These are phyloP conservation scores for Troides oblongomaculatus DNA, from an alignment of 2,888 invertebrate genomes.

Conservation along the genomic window DNA sequence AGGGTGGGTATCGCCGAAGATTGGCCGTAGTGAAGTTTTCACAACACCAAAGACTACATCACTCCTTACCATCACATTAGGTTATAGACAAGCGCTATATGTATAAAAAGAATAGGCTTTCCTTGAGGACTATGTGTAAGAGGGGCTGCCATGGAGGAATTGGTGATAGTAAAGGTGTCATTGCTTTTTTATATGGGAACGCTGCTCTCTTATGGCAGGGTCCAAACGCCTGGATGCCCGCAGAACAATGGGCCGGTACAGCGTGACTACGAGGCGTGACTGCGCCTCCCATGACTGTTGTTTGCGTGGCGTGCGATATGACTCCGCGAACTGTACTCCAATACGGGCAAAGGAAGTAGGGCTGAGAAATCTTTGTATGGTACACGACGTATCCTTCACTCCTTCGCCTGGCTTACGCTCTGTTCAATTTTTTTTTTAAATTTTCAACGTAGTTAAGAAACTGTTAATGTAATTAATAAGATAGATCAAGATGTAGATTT, in stretches of 20 bases:
- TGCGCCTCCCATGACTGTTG: conserved; percentile 42
- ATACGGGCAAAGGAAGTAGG: conserved; percentile 11
- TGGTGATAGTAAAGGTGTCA: not conserved
- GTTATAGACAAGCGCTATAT: too few relatives aligned
- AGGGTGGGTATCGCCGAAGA: too few relatives aligned
- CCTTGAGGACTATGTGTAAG: too few relatives aligned
- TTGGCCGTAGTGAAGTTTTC: too few relatives aligned
- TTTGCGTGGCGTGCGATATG: conserved; percentile 38
- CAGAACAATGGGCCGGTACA: conserved; percentile 58
- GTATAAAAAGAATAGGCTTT: too few relatives aligned
- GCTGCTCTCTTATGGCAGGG: conserved; percentile 33
- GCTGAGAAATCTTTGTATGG: not conserved
- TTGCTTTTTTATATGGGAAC: not conserved
- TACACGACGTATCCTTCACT: not conserved
- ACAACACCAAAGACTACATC: too few relatives aligned
- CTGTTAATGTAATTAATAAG: too few relatives aligned
- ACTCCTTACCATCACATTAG: too few relatives aligned
- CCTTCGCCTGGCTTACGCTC: not conserved
- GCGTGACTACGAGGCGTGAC: conserved; percentile 69
- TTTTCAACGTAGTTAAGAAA: too few relatives aligned
- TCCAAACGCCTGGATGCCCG: conserved; percentile 34
- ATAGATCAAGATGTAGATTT: too few relatives aligned
- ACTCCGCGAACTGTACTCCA: conserved; percentile 20
- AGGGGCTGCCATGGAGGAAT: too few relatives aligned
- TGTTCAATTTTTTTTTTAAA: not conserved